These are phyloP conservation scores for Spheniscus humboldti DNA, from an alignment of 2,797 vertebrate species.

Conservation along the genomic window DNA sequence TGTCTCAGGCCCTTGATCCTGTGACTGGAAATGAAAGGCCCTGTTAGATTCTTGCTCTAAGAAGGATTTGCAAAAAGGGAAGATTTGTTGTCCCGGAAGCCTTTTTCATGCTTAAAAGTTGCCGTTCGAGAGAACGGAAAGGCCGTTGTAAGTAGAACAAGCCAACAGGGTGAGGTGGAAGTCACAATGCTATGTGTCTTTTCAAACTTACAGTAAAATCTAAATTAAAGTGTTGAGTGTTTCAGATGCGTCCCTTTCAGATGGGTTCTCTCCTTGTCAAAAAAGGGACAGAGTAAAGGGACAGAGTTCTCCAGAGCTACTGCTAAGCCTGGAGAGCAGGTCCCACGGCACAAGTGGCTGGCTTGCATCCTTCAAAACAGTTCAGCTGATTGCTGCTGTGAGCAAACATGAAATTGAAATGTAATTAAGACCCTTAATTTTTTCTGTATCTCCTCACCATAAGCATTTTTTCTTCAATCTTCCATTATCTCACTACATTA, in stretches of 20 bases:
- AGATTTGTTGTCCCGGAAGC: not conserved
- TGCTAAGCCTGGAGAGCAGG: not conserved
- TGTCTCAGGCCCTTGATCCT: not conserved
- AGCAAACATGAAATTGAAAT: not conserved
- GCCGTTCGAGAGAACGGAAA: not conserved
- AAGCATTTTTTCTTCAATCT: not conserved
- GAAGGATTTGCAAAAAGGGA: not conserved
- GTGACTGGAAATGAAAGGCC: not conserved
- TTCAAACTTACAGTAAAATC: not conserved
- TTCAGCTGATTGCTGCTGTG: not conserved
- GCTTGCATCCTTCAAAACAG: not conserved
- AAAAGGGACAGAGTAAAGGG: not conserved
- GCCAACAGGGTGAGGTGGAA: not conserved
- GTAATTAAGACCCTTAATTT: not conserved
- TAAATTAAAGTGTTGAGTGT: not conserved
- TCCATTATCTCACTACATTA: conserved; percentile 4
- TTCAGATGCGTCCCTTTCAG: not conserved
- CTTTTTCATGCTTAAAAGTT: not conserved
- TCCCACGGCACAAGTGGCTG: not conserved
- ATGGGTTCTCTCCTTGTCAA: not conserved
- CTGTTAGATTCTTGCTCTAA: not conserved
- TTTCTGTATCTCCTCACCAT: not conserved
- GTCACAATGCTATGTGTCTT: not conserved
- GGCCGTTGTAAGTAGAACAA: not conserved
- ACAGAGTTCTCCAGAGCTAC: not conserved